Conservation (phyloP, 2,113 vertebrate genomes). For the Bubo blakistoni region DNA sequence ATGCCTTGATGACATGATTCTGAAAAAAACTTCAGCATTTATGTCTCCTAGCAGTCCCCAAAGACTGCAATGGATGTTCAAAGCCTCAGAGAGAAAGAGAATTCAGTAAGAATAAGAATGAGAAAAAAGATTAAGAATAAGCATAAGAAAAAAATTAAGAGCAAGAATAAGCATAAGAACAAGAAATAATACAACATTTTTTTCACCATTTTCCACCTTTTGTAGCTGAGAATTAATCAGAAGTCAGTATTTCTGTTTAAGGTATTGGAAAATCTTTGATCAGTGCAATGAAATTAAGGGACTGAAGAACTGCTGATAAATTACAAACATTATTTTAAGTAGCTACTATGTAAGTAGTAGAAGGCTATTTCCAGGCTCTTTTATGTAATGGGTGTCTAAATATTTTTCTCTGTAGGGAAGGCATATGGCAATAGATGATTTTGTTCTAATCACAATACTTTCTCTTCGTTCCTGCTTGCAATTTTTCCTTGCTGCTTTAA, state of each 20-base stretch:
- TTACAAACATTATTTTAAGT: constrained; percentile 21
- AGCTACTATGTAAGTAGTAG: background rate
- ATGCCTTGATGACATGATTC: background rate
- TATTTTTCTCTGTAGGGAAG: constrained; percentile 27
- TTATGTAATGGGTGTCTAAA: background rate
- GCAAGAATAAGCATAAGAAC: background rate
- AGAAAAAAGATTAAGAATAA: background rate
- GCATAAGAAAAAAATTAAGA: background rate
- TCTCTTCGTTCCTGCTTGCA: constrained; percentile 20
- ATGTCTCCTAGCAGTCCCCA: background rate
- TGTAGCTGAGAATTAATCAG: background rate
- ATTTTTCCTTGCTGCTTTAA: constrained; percentile 8
- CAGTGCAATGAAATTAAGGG: background rate
- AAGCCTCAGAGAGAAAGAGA: background rate
- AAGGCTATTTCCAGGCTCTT: background rate
- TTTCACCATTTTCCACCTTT: background rate
- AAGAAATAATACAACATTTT: background rate
- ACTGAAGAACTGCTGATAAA: background rate
- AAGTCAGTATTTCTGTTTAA: background rate
- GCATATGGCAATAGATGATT: background rate
- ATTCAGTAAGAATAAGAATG: background rate
- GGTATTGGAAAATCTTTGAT: background rate
- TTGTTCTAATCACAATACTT: constrained; percentile 34
- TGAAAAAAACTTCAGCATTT: background rate
- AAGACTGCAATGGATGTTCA: background rate